These are phyloP conservation scores for Amphibalanus amphitrite DNA, from an alignment of 1,140 invertebrate species.

Conservation along the genomic window DNA sequence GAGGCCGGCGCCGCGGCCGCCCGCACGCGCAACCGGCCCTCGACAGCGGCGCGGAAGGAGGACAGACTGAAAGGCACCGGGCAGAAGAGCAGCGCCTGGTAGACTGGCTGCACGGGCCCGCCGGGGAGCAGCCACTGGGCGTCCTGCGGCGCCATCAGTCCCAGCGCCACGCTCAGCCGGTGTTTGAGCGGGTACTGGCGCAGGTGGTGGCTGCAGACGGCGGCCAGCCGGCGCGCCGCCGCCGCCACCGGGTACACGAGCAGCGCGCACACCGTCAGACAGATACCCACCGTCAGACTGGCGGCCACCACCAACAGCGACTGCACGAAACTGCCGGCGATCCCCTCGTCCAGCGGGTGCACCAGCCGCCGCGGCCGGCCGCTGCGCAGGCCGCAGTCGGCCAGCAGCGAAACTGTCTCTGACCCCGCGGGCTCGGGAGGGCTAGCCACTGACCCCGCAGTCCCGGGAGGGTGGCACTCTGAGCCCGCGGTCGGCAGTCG, in stretches of 20 bases:
- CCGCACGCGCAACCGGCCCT: conserved; percentile 28
- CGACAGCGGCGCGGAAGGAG: conserved; percentile 30
- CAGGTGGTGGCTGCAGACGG: conserved; percentile 18
- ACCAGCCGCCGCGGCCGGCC: background rate
- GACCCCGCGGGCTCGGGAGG: too few species aligned
- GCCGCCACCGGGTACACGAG: conserved; percentile 27
- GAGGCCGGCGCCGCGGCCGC: conserved; percentile 25
- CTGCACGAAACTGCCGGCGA: conserved; percentile 25
- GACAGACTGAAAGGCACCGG: conserved; percentile 29
- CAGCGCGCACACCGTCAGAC: conserved; percentile 25
- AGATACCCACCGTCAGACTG: conserved; percentile 27
- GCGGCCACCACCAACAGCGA: conserved; percentile 25
- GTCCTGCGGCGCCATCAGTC: conserved; percentile 24
- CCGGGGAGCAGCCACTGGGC: conserved; percentile 31
- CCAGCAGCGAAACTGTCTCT: too few species aligned
- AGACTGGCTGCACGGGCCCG: conserved; percentile 25
- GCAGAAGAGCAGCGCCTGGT: conserved; percentile 33
- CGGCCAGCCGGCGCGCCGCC: conserved; percentile 24
- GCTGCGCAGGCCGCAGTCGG: background rate
- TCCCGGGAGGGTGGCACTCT: too few species aligned
- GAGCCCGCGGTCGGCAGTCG: too few species aligned
- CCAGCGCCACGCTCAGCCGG: conserved; percentile 21
- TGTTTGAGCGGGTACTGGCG: conserved; percentile 18
- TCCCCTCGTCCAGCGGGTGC: conserved; percentile 30
- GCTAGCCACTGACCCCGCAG: too few species aligned